Evolutionary conservation across 2,113 vertebrate genomes (phyloP), one percentile per base, ranked within the genome.

Genomic region (Oryzias curvinotus): DNA sequence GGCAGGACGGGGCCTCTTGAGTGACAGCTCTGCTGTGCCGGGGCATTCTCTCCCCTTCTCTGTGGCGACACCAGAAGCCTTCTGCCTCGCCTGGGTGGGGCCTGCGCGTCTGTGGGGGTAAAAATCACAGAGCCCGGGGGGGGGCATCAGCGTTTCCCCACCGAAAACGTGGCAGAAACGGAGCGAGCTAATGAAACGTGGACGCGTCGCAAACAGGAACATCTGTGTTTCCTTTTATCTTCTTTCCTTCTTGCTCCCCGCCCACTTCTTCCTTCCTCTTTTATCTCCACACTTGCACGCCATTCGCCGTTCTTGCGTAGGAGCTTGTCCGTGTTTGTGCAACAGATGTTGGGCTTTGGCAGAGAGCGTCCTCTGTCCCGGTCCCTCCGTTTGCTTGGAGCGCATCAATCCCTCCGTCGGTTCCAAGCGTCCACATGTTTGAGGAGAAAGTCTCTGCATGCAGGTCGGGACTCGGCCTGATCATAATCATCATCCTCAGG

Each of bases 21-120:
- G 69, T 88, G 90, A 91, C 86, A 63, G 83, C 87, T 78, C 65
- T 75, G 82, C 73, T 71, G 73, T 28, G 47, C 78, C 64, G 80
- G 75, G 58, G 83, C 80, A 71, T 84, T 77, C 70, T 70, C 60
- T 72, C 62, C 52, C 86, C 80, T 83, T 85, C 77, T 81, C 68
- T 79, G 85, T 84, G 78, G 72, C 68, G 71, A 82, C 82, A 72
- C 80, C 75, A 71, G 65, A 76, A 77, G 72, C 79, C 67, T 64
- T 85, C 67, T 19, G 57, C 82, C 72, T 68, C 48, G 5, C 47
- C 67, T 52, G 51, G 17, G 45, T 45, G 52, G 61, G 48, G 55
- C 28, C 44, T 44, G 42, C 17, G 30, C 28, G 63, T 59, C 78
- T 14, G 42, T 53, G 41, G 58, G 53, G 65, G 26, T 7, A 28